Evolutionary conservation across 2,797 vertebrate species (phyloP).

Genomic region (Alcedo atthis): DNA sequence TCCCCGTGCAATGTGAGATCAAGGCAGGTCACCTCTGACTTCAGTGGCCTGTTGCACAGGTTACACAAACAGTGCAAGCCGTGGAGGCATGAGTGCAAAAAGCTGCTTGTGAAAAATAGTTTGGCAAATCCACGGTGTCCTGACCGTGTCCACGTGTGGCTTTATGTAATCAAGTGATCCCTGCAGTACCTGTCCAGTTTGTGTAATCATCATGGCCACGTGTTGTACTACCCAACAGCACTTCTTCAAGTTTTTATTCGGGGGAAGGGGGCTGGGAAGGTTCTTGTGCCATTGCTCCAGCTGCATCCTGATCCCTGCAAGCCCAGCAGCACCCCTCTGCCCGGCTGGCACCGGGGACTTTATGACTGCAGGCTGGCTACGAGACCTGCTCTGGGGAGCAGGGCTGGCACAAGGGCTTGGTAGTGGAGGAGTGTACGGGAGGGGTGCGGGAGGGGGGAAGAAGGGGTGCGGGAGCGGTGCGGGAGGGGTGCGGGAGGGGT

Average conservation of each 20-base stretch:
- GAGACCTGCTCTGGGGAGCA: background rate
- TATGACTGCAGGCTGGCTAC: background rate
- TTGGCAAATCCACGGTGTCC: background rate
- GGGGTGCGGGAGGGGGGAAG: background rate
- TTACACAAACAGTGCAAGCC: background rate
- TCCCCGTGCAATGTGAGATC: fast-evolving
- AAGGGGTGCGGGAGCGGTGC: background rate
- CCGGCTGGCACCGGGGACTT: background rate
- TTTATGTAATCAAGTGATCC: background rate
- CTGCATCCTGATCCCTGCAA: background rate
- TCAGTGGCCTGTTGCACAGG: background rate
- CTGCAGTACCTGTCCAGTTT: background rate
- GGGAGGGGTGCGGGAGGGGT: too few relatives aligned
- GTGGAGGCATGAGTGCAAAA: background rate
- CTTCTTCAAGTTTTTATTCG: background rate
- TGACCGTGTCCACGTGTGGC: fast-evolving
- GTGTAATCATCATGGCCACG: fast-evolving
- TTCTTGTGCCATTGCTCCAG: background rate
- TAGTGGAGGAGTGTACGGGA: too few relatives aligned
- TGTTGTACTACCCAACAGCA: too few relatives aligned
- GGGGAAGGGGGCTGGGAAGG: background rate
- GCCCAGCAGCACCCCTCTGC: background rate
- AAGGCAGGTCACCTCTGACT: background rate
- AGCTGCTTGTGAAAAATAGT: background rate
- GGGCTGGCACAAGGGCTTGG: background rate